Base-by-base conservation (phyloP, 2,797 vertebrate genomes). In the Acrocephalus scirpaceus region DNA sequence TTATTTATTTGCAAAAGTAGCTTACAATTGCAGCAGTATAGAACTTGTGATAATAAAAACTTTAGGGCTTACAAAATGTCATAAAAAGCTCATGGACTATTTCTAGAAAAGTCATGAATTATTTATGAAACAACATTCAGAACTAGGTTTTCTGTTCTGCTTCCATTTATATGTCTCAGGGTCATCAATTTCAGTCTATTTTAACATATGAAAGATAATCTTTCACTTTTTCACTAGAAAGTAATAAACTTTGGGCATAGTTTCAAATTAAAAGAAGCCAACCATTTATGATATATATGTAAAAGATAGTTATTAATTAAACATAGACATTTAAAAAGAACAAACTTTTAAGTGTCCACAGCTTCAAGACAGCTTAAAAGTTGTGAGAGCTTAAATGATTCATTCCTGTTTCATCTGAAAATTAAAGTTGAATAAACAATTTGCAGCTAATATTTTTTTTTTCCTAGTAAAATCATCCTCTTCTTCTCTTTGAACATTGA, bases 21-120 rank as follows among this genome's bases (percentile, higher is more conserved):
- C 16, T 88, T 81, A 80, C 30, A 91, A 92, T 25, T 66, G 40
- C 30, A 90, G n/a, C 57, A 79, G 47, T 82, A 90, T 38, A 86
- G 40, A 50, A 73, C 16, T 91, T 17, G 5, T 32, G 47, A 75
- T 84, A 96, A 96, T 96, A 96, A 96, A 97, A 97, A 79, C 58
- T 92, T 96, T 30, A 96, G 48, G 58, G 85, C 87, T 93, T 97
- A 84, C 29, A 91, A 96, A 97, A 94, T 95, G 61, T 90, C 85
- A 60, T 97, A 85, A 96, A 97, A 94, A 87, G 38, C 73, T 92
- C 73, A 32, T 83, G 88, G 69, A 88, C 81, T 95, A 95, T 92
- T 97, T 97, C 85, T 95, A 92, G 86, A 95, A 95, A 96, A 50
- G 73, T 22, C 22, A 96, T 97, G 73, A 97, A 97, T 97, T 97